These are phyloP conservation scores for Plumapathes pennacea DNA, from an alignment of 92 coral and sea anemone species.

Conservation along the genomic window DNA sequence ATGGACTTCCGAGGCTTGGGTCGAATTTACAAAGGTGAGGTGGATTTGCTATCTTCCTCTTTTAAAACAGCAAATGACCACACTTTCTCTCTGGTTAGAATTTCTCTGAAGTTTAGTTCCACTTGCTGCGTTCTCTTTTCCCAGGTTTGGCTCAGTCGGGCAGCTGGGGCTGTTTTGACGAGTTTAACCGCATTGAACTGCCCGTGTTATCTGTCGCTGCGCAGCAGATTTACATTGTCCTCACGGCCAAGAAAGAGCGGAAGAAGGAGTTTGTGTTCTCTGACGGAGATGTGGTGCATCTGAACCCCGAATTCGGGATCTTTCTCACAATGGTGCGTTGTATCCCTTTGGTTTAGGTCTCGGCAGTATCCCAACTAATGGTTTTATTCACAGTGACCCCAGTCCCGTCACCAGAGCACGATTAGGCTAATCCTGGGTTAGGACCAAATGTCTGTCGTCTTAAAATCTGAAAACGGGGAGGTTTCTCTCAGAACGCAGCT, in stretches of 20 bases:
- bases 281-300: constrained; percentile 86
- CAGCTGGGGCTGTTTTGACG: constrained; percentile 93
- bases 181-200: constrained; percentile 88
- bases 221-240: constrained; percentile 87
- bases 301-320: constrained; percentile 86
- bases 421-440: too few relatives aligned
- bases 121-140: not conserved
- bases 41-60: too few relatives aligned
- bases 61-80: too few relatives aligned
- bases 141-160: constrained; percentile 89
- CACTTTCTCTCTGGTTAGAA: not conserved
- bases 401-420: too few relatives aligned
- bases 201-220: constrained; percentile 93
- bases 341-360: not conserved
- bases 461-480: too few relatives aligned
- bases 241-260: constrained; percentile 85
- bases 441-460: too few relatives aligned
- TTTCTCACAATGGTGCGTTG: constrained; percentile 80
- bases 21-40: constrained; percentile 77
- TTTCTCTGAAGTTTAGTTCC: not conserved
- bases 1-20: constrained; percentile 94
- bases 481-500: too few relatives aligned
- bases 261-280: constrained; percentile 82
- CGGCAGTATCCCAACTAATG: not conserved
- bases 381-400: too few relatives aligned